Evolutionary conservation across 1,140 invertebrate species (phyloP), one percentile per base, ranked within the genome.

Genomic region (Rhyacophila brunnea): DNA sequence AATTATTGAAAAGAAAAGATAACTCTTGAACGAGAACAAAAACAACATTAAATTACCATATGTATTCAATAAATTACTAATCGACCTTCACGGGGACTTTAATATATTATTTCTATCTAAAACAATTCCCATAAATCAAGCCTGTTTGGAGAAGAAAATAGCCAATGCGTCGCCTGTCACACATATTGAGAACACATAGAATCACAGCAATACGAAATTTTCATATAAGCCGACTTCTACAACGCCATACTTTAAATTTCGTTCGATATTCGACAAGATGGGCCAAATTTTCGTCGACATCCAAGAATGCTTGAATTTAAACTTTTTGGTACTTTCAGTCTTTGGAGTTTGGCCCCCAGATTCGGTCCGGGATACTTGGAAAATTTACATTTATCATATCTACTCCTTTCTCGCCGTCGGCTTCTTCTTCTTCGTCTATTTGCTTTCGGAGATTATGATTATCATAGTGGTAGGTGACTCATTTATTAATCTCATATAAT

Each of bases 371-470:
- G 42, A 48, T n/a, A 54, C 14, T 20, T 32, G 34, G 28, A 63
- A 54, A 48, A 40, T 44, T 18, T 19, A 50, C 14, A 4, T 35
- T 0, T 63, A 58, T 38, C 17, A 34, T 11, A n/a, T 43, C 0
- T 58, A 63, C 43, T 58, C 61, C 1, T 2, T 58, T 6, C 1
- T 58, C 2, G 15, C 35, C 7, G 5, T 54, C 2, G 53, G 58
- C 9, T 52, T 65, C 43, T 46, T 62, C 4, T 62, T 44, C 17
- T 56, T 51, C 20, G 11, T 54, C 9, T 67, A 60, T 43, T 52
- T 60, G 43, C 15, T 49, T 1, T 52, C 62, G 6, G 66, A 65
- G 59, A 40, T 63, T 18, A 63, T 66, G 17, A 48, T 63, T 42
- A 60, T 67, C 6, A 36, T 63, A 1, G 14, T 43, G 55, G 61